Evolutionary conservation across 2,113 vertebrate genomes (phyloP).

Genomic region (Dicentrarchus labrax): DNA sequence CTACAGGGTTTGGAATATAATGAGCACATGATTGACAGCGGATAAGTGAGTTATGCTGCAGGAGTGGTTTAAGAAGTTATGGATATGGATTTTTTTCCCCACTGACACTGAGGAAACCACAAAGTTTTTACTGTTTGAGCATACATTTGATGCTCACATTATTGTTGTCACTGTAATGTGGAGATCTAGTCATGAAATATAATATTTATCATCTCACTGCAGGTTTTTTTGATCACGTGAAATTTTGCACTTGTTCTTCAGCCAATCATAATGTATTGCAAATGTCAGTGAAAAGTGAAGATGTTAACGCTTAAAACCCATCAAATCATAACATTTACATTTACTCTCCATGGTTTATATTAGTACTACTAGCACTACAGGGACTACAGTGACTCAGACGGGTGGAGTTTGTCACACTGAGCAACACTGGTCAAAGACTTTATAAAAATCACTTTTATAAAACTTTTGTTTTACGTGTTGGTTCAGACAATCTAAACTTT

Average conservation of each 20-base stretch:
- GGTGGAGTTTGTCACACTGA: background rate
- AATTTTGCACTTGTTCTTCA: background rate
- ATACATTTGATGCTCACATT: background rate
- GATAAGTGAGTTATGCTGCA: background rate
- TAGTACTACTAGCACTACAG: background rate
- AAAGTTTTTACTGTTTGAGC: background rate
- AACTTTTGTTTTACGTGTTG: background rate
- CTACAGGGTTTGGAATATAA: slow-evolving; percentile 22
- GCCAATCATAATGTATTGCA: background rate
- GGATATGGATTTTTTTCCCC: background rate
- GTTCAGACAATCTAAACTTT: background rate
- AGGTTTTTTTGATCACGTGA: background rate
- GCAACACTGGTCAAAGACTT: background rate
- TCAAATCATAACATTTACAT: background rate
- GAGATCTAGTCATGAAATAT: background rate
- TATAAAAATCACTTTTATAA: background rate
- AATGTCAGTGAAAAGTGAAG: background rate
- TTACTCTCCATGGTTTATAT: background rate
- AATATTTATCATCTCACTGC: background rate
- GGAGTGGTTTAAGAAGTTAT: background rate
- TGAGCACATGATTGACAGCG: background rate
- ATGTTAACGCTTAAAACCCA: background rate
- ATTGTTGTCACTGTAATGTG: background rate
- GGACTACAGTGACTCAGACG: background rate
- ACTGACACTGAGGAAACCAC: background rate